Percentiles rank a stretch among this genome's conserved stretches.
Evolutionary conservation across 2,113 vertebrate genomes (phyloP).

Genomic region (Rhizomys pruinosus): DNA sequence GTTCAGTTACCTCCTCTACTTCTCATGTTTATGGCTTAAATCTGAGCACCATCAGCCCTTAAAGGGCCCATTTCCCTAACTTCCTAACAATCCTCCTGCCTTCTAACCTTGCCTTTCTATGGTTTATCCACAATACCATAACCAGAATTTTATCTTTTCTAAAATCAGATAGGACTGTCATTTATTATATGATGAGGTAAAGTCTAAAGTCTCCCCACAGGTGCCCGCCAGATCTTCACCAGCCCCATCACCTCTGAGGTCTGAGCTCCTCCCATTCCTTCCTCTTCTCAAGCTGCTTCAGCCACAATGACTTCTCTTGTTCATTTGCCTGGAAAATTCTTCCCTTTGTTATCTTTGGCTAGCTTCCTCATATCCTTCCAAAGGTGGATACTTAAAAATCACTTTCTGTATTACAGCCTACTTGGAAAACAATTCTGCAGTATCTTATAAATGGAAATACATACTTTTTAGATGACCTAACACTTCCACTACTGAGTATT

Average conservation of each 20-base stretch:
- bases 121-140: not conserved
- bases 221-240: not conserved
- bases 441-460: not conserved
- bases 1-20: not conserved
- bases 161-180: not conserved
- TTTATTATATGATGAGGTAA: not conserved
- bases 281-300: not conserved
- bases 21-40: not conserved
- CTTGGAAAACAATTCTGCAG: not conserved
- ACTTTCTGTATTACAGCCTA: not conserved
- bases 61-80: not conserved
- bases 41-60: not conserved
- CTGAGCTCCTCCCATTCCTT: too few relatives aligned
- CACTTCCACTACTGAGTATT: not conserved
- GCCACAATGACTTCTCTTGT: not conserved
- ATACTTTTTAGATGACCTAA: not conserved
- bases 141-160: not conserved
- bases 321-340: not conserved
- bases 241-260: not conserved
- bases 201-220: not conserved
- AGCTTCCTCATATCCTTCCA: slow-evolving; percentile 19
- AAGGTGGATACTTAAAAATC: not conserved
- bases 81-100: not conserved
- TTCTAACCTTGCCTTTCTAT: not conserved
- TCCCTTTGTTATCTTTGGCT: not conserved